These are phyloP conservation scores for Athalia circularis DNA, from an alignment of 2,888 invertebrate genomes.

Conservation along the genomic window DNA sequence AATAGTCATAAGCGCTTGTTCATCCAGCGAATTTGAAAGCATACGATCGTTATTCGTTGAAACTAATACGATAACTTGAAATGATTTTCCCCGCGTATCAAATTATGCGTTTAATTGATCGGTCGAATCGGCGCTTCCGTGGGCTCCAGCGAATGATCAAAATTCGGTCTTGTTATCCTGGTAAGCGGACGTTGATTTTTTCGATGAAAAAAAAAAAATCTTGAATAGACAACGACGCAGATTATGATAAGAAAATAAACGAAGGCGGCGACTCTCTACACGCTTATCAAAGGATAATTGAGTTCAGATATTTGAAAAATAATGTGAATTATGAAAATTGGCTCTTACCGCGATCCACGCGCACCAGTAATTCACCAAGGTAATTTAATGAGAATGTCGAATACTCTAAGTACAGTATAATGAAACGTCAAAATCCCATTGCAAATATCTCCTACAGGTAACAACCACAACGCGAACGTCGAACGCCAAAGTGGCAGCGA, in stretches of 20 bases:
- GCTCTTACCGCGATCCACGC: constrained; percentile 25
- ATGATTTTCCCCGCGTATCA: too few species aligned
- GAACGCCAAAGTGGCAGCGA: constrained; percentile 68
- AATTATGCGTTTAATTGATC: background rate
- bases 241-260: background rate
- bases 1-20: background rate
- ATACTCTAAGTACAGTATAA: background rate
- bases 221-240: background rate
- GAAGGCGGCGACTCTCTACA: constrained; percentile 7
- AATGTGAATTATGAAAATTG: background rate
- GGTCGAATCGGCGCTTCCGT: too few species aligned
- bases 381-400: background rate
- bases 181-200: background rate
- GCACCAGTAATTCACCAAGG: constrained; percentile 1
- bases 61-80: too few species aligned
- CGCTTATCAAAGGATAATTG: background rate
- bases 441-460: constrained; percentile 40
- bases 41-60: too few species aligned
- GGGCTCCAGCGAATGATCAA: background rate
- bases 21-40: background rate
- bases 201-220: constrained; percentile 2
- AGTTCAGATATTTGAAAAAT: background rate
- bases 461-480: constrained; percentile 63
- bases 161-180: background rate
- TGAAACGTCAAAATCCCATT: constrained; percentile 58